Evolutionary conservation across 2,113 vertebrate genomes (phyloP).

Genomic region (Pelmatolapia mariae): DNA sequence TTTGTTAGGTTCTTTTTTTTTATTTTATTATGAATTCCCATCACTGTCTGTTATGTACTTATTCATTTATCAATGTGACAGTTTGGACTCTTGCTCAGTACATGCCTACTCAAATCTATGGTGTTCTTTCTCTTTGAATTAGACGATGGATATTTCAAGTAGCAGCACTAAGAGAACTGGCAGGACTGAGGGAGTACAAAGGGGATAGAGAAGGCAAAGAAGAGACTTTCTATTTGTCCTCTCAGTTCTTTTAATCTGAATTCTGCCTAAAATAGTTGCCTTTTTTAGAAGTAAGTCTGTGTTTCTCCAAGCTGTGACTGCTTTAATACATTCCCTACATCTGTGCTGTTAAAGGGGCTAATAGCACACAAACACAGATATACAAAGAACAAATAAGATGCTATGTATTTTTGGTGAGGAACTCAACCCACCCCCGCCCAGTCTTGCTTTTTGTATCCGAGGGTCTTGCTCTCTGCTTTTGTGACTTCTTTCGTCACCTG

Average conservation of each 20-base stretch:
- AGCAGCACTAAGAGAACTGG: background rate
- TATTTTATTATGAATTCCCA: background rate
- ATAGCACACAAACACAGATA: background rate
- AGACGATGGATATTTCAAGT: background rate
- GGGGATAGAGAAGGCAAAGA: background rate
- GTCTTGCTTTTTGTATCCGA: background rate
- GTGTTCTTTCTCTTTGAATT: slow-evolving; percentile 21
- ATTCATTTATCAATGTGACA: slow-evolving; percentile 42
- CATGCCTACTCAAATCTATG: slow-evolving; percentile 14
- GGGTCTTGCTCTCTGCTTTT: background rate
- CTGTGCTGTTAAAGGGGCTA: background rate
- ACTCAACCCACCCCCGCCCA: background rate
- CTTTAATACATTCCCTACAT: background rate
- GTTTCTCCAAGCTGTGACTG: background rate
- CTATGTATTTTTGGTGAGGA: background rate
- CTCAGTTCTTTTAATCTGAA: background rate
- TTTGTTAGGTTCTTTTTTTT: background rate
- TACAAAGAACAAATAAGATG: background rate
- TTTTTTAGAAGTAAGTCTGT: background rate
- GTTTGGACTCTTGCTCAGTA: slow-evolving; percentile 1
- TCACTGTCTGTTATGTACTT: background rate
- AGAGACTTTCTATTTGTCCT: background rate
- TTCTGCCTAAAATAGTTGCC: background rate
- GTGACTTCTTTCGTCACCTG: background rate
- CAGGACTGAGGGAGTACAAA: background rate